phyloP scores from a whole-genome alignment of 2,797 vertebrate genomes.

The Potorous gilbertii region DNA sequence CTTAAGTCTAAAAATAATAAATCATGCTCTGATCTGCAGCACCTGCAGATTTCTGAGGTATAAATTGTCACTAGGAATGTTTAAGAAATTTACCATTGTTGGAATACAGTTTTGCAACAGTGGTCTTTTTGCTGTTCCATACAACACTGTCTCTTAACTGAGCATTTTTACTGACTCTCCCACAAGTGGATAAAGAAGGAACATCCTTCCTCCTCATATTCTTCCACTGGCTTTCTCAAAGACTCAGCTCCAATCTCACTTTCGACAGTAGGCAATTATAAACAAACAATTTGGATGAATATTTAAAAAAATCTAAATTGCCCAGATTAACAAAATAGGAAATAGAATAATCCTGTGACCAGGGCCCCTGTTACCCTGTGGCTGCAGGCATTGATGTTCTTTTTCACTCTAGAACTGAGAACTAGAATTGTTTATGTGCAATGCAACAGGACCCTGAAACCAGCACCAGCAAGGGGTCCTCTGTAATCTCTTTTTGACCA shows the following conservation, averaged over 20 bases:
- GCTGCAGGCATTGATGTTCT: neutral
- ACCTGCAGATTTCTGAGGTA: neutral
- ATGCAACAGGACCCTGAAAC: neutral
- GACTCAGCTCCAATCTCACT: neutral
- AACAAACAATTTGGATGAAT: neutral
- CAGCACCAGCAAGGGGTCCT: neutral
- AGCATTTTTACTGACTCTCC: neutral
- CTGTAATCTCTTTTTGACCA: neutral
- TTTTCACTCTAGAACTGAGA: neutral
- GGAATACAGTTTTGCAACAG: neutral
- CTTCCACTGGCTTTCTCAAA: neutral
- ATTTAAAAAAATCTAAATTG: neutral
- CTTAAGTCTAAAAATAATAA: neutral
- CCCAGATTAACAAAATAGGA: neutral
- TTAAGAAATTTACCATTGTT: neutral
- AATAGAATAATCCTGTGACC: neutral
- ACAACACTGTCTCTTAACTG: neutral
- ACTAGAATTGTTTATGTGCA: neutral
- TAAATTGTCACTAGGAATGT: neutral
- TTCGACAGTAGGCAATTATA: neutral
- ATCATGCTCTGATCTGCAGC: neutral
- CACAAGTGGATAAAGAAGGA: neutral
- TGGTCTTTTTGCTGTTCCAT: neutral
- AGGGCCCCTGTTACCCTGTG: neutral
- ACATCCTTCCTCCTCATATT: neutral